Evolutionary conservation across 2,888 invertebrate genomes (phyloP), one percentile per base, ranked within the genome.

Genomic region (Caenorhabditis plicata): DNA sequence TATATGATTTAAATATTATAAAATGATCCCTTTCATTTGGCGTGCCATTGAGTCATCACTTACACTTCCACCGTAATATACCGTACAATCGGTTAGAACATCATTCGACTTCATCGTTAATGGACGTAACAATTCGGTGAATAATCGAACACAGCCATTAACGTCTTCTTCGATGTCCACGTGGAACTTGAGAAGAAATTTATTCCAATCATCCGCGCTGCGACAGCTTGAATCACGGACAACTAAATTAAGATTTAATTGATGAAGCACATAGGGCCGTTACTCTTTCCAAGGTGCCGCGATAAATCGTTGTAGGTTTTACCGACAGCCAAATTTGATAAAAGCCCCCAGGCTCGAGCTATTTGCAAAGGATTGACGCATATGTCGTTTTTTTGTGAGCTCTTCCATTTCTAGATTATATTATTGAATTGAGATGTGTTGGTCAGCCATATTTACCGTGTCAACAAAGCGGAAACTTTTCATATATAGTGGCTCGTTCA

Each of bases 61-160:
- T 27, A 41, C 41, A 17, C 45, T 52, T 9, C 58, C 58, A 1
- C 58, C 58, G 26, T 45, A 58, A 26, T 23, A 25, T 4, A n/a
- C 3, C 22, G 45, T 43, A 2, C 8, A 13, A 0, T n/a, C 2
- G 1, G 26, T 20, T 1, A 44, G n/a, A 4, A 44, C 2, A 3
- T n/a, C 15, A 15, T 52, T 32, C 11, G 45, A 31, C 15, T 22
- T 11, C n/a, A n/a, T n/a, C n/a, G n/a, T n/a, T 9, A 58, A 20
- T 31, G 52, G 58, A 13, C 13, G 40, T 13, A 48, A 53, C 8
- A 58, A 11, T 36, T 58, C 58, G 20, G 58, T 49, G 36, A 58
- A 58, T 31, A 53, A 23, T 20, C 58, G 44, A 3, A 52, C 48
- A n/a, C 48, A 47, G 35, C 58, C 58, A 19, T 48, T 41, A 36